Base-by-base conservation (phyloP, 2,797 vertebrate species). In the Melopsittacus undulatus region DNA sequence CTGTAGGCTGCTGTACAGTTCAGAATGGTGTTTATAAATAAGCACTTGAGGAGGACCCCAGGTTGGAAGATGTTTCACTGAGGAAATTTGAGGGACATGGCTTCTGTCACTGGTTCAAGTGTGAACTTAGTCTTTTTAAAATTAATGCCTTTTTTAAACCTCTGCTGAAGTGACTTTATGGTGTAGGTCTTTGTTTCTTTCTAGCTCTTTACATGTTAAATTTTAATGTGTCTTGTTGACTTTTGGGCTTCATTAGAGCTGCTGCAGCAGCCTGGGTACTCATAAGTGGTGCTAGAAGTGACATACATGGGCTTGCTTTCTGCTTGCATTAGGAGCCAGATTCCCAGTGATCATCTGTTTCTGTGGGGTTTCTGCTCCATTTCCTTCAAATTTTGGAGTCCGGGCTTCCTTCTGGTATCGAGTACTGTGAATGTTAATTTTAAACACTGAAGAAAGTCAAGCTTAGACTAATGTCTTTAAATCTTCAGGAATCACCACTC, bases 401-500 rank as follows among this genome's bases (percentile, higher is more conserved):
- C 19, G 14, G 24, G 4, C 15, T 87, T 76, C 30, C 17, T 92
- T 92, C n/a, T 14, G 3, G 0, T 56, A n/a, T 6, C 38, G 18
- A 69, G 8, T 74, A n/a, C 43, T 87, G 22, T 63, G 51, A 66
- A 26, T 62, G 11, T 51, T 61, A 70, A 36, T 69, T 92, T 67
- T 61, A 91, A 90, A 81, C 15, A 36, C 30, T 21, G 26, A 12
- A 72, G 64, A 26, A 74, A 16, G 7, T 26, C 10, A 20, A 63
- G 22, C 22, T 91, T 76, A 82, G 32, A 68, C 15, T 15, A 2
- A 12, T 87, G 57, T 82, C 29, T 93, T 92, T 91, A 72, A 82
- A 90, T 73, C 57, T 70, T 49, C 96, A 99, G 99, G 99, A 99
- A 43, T 99, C 99, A 0, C 98, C 99, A 52, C 97, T 99, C 34